Percentiles rank a stretch among this genome's conserved stretches.
Evolutionary conservation across 2,797 vertebrate genomes (phyloP).

Genomic region (Trachurus trachurus): DNA sequence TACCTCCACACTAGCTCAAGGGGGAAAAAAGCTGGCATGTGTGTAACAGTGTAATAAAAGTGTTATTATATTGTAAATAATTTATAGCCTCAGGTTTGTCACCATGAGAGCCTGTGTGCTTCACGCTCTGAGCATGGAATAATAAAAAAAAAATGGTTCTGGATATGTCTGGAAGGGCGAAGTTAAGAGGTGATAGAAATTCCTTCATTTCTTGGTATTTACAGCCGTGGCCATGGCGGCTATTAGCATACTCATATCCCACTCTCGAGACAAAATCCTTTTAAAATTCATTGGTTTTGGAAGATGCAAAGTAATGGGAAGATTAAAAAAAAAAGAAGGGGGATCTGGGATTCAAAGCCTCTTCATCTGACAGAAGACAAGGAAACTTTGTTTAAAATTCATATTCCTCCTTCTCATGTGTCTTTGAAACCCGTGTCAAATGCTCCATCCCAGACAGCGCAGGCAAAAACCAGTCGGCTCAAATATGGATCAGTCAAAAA

Average conservation of each 20-base stretch:
- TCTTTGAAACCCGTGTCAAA: conserved; percentile 32
- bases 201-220: conserved; percentile 47
- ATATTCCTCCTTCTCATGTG: conserved; percentile 8
- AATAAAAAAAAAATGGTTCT: conserved; percentile 46
- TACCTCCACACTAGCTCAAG: conserved; percentile 23
- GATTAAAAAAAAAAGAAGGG: conserved; percentile 11
- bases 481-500: conserved; percentile 9
- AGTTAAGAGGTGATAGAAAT: conserved; percentile 50
- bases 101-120: conserved; percentile 29
- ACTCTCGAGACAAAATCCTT: conserved; percentile 36
- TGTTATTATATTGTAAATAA: conserved; percentile 69
- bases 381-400: conserved; percentile 18
- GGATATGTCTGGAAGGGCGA: conserved; percentile 41
- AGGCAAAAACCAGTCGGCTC: neutral
- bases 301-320: conserved; percentile 15
- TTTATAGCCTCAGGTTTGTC: conserved; percentile 63
- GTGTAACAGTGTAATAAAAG: conserved; percentile 63
- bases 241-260: conserved; percentile 47
- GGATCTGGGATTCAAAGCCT: conserved; percentile 25
- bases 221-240: conserved; percentile 9
- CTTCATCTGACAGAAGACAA: conserved; percentile 24
- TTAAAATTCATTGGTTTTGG: conserved; percentile 56
- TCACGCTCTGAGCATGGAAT: conserved; percentile 59
- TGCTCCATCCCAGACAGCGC: conserved; percentile 8
- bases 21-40: conserved; percentile 28